Percentiles rank a stretch among this genome's conserved stretches.
phyloP scores from a whole-genome alignment of 2,113 vertebrate genomes.

The Seriola aureovittata region DNA sequence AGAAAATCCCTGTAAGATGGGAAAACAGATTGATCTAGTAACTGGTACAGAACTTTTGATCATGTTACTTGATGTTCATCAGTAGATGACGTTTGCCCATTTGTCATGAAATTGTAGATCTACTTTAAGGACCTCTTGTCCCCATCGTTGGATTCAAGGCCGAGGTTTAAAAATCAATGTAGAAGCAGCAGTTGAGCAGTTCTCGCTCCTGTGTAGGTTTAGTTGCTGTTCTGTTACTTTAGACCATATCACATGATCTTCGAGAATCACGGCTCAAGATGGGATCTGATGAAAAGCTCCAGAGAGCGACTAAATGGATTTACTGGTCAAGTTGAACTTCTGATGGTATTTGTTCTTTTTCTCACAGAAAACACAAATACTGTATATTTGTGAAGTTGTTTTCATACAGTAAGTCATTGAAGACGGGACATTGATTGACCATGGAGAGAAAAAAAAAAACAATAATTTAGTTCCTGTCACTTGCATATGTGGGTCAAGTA shows the following conservation, averaged over 20 bases:
- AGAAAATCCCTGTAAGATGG: background rate
- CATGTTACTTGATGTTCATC: background rate
- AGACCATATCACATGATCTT: background rate
- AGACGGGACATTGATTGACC: background rate
- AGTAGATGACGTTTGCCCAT: background rate
- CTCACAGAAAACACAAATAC: too few relatives aligned
- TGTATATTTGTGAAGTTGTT: background rate
- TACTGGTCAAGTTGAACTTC: background rate
- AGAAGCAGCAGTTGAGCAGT: background rate
- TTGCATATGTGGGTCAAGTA: background rate
- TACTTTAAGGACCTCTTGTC: background rate
- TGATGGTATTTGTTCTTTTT: background rate
- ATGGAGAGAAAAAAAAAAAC: background rate
- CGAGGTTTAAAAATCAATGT: background rate
- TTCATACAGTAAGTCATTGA: background rate
- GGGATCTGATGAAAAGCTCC: background rate
- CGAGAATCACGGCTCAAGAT: background rate
- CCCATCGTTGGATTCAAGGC: background rate
- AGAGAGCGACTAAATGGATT: background rate
- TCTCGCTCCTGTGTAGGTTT: background rate
- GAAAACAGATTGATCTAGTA: background rate
- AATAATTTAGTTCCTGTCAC: background rate
- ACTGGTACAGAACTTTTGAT: background rate
- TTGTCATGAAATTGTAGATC: background rate
- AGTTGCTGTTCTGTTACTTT: background rate